Conservation (phyloP, 1,140 invertebrate species). For the Drosophila insularis region DNA sequence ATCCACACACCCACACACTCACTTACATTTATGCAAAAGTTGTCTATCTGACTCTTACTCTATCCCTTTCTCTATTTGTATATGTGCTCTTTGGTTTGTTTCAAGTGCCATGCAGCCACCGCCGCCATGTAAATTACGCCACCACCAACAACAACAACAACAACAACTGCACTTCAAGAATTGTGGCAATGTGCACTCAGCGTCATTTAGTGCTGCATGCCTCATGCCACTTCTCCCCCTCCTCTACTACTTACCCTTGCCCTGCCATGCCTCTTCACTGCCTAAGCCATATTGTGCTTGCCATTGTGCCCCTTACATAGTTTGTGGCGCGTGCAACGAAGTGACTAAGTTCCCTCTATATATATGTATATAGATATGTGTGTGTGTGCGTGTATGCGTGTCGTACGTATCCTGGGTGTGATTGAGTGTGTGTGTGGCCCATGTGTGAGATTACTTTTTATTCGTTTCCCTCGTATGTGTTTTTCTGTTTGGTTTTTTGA, state of each 20-base stretch:
- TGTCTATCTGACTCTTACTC: background rate
- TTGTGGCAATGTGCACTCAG: conserved; percentile 74
- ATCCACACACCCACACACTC: background rate
- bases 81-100: conserved; percentile 45
- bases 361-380: background rate
- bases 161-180: conserved; percentile 52
- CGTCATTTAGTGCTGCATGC: conserved; percentile 64
- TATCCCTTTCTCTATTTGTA: background rate
- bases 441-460: conserved; percentile 8
- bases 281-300: conserved; percentile 33
- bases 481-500: background rate
- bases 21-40: conserved; percentile 6
- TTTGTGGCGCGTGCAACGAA: conserved; percentile 48
- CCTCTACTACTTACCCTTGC: background rate
- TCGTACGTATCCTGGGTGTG: background rate
- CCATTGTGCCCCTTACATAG: conserved; percentile 47
- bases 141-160: conserved; percentile 36
- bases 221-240: background rate
- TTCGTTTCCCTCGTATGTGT: background rate
- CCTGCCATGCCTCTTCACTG: background rate
- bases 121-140: conserved; percentile 68
- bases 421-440: background rate
- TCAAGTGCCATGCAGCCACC: conserved; percentile 51
- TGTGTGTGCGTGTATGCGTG: background rate
- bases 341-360: conserved; percentile 33